Evolutionary conservation across 2,113 vertebrate species (phyloP).

Genomic region (Pavo muticus): DNA sequence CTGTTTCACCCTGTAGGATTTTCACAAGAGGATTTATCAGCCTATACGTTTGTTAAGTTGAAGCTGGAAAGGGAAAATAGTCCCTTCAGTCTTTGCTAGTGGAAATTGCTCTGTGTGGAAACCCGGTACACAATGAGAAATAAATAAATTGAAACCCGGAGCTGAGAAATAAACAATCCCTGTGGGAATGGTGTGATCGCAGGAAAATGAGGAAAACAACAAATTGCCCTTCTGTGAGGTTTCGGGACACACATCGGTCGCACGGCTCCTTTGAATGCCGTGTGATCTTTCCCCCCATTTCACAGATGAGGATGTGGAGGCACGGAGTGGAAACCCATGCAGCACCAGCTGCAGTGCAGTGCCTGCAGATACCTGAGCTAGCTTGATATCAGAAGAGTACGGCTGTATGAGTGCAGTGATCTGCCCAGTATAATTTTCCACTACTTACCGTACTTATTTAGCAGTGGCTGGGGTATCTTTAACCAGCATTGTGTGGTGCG

Average conservation of each 20-base stretch:
- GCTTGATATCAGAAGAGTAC: not conserved
- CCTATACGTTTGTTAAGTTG: conserved; percentile 63
- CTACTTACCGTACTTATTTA: conserved; percentile 30
- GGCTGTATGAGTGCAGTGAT: conserved; percentile 22
- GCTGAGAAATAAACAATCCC: conserved; percentile 73
- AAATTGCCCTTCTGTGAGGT: conserved; percentile 68
- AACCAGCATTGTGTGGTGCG: not conserved
- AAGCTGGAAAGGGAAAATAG: conserved; percentile 64
- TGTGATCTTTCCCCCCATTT: not conserved
- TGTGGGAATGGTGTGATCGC: conserved; percentile 62
- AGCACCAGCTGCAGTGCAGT: not conserved
- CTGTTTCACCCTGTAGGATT: conserved; percentile 68
- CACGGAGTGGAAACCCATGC: not conserved
- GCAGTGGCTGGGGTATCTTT: conserved; percentile 32
- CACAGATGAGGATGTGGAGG: conserved; percentile 12
- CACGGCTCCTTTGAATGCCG: not conserved
- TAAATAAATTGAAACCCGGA: conserved; percentile 72
- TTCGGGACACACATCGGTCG: conserved; percentile 48
- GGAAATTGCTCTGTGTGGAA: conserved; percentile 71
- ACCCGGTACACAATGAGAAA: conserved; percentile 65
- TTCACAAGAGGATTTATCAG: conserved; percentile 73
- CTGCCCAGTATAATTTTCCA: conserved; percentile 26
- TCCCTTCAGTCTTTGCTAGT: conserved; percentile 71
- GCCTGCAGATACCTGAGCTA: conserved; percentile 27
- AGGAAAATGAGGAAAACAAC: conserved; percentile 66